Evolutionary conservation across 2,797 vertebrate species (phyloP), one percentile per base, ranked within the genome.

Genomic region (Orestias chungarensis): DNA sequence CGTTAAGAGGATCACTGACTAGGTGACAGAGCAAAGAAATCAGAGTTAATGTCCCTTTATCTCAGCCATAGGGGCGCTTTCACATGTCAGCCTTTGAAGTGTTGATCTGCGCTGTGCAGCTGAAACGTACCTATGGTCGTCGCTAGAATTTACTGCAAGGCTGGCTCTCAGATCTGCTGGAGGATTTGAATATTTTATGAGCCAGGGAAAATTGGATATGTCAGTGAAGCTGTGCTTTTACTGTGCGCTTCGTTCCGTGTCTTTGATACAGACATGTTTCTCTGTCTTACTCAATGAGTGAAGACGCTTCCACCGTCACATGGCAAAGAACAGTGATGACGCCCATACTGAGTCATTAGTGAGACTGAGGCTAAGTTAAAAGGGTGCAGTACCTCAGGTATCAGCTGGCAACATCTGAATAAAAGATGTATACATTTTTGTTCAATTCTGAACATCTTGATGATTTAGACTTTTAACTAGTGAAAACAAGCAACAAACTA

Each of bases 161-260:
- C 87, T 90, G 78, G 82, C 79, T 86, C 89, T 93, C 83, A 88
- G 90, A 93, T 91, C 89, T 88, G 87, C 86, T 50, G 82, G 86
- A 93, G 94, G 93, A 95, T 95, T 94, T 94, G 87, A 94, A 95
- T 95, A 93, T 94, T 94, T 95, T 94, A 95, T 95, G 93, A 95
- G 92, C 75, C 80, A 81, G 87, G 82, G 91, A 93, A 93, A 93
- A 94, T 93, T 89, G 91, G 92, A 93, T 93, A 91, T 92, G 94
- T 93, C 93, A 91, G 89, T 83, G 87, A 87, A 89, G 84, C 87
- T 81, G 74, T 89, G 91, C 89, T 89, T 91, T 90, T 89, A 87
- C 88, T 67, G 83, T 71, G n/a, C 20, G 75, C 74, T 87, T 86
- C 83, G 73, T 91, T 89, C 84, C 83, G 78, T 79, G 88, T 87